Base-by-base conservation (phyloP, 2,888 invertebrate genomes). In the Rutpela maculata region DNA sequence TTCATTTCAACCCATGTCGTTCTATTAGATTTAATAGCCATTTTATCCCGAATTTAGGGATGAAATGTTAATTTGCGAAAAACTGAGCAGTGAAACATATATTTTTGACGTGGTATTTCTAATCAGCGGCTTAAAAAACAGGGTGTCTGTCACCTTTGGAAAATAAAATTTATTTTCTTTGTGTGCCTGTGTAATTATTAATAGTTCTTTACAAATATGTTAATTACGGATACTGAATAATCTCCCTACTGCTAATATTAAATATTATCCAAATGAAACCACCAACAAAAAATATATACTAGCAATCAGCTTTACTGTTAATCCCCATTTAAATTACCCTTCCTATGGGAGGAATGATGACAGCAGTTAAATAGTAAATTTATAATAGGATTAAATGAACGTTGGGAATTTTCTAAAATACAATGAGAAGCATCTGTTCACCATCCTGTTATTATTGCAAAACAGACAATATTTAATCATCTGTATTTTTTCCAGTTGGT, bases 301-400 rank as follows among this genome's bases (percentile, higher is more conserved):
- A 6, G 50, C 50, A 50, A 50, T 50, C 50, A 12, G n/a, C 12
- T 50, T 50, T 50, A 6, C 50, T 50, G 12, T 50, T n/a, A 50
- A 50, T n/a, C n/a, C 50, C 50, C 50, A 50, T 15, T 15, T 12
- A 50, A 43, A 50, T 50, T 50, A 50, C 50, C 50, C 50, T n/a
- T 50, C n/a, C n/a, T 15, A 43, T 1, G 12, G 43, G 43, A 43
- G 43, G 9, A 43, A 12, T 50, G 50, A 50, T 50, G 50, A 50
- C 50, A 50, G 50, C n/a, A 50, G 50, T n/a, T 50, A 35, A 35
- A 35, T 35, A 43, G 43, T 43, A 65, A 65, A 65, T 19, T 65
- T 65, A 65, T 65, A 65, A 65, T 65, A 43, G 65, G 65, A 65
- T 65, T 65, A 65, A 65, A 65, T 65, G 65, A 65, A 65, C 65